Evolutionary conservation across 2,888 invertebrate species (phyloP), one percentile per base, ranked within the genome.

Genomic region (Hypena proboscidalis): DNA sequence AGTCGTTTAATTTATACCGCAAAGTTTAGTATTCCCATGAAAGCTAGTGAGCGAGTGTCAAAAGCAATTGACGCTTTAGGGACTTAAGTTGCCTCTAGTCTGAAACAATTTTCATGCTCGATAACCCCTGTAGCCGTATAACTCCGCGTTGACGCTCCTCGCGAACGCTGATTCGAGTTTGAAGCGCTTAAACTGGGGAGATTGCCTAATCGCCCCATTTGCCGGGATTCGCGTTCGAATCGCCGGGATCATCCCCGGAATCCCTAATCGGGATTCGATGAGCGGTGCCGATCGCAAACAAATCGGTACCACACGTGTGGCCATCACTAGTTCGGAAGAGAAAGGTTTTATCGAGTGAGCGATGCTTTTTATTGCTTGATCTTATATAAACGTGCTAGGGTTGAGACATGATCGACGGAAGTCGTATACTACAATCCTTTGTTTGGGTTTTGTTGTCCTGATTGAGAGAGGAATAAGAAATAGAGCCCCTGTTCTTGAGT

Each of bases 131-230:
- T 21, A 25, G 21, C 33, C 46, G 21, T 58, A 41, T 35, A 43
- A 25, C 37, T 13, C 20, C 20, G 34, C 33, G 26, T 41, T 50
- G 47, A 56, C 51, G 52, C 51, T 44, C 41, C 33, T 23, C 38
- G 27, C 45, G 40, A 47, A 40, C 59, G 51, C 54, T 73, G 72
- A 76, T 68, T 68, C 67, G 69, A 74, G 73, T 75, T 78, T 74
- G 69, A 75, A 69, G 57, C 70, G 67, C 65, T 74, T 67, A 68
- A 74, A 73, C 71, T 59, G 65, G 77, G 76, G 73, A 71, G 68
- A 78, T 77, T 70, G 76, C 74, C 77, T 84, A 84, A 85, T 83
- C 82, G 77, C 66, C 72, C 81, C 80, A 80, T 82, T 82, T 81
- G 66, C 75, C 74, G 73, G 74, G 78, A 76, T 76, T 67, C 67